Percentiles rank a stretch among this genome's conserved stretches.
These are phyloP conservation scores for Drosophila vallismaia DNA, from an alignment of 2,888 invertebrate genomes.

Conservation along the genomic window DNA sequence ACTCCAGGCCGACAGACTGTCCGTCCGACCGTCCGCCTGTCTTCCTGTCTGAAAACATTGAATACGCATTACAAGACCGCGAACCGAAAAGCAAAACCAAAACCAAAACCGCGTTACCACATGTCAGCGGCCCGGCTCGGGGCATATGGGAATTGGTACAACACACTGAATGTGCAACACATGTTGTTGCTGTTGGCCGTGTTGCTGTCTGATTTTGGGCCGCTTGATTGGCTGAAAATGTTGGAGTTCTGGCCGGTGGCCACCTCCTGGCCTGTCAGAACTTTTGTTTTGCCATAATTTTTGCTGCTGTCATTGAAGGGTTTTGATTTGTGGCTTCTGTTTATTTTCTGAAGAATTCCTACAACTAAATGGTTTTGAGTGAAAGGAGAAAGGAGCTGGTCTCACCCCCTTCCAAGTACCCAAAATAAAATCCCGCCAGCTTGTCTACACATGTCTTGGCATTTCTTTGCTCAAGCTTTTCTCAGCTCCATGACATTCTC, in stretches of 20 bases:
- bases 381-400: constrained; percentile 29
- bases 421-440: constrained; percentile 30
- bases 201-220: constrained; percentile 63
- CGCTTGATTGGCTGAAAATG: constrained; percentile 76
- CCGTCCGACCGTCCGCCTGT: constrained; percentile 13
- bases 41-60: constrained; percentile 72
- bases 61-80: constrained; percentile 80
- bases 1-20: constrained; percentile 33
- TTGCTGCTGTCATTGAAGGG: constrained; percentile 68
- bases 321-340: constrained; percentile 60
- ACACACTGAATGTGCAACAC: constrained; percentile 69
- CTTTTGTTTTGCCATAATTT: constrained; percentile 73
- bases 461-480: constrained; percentile 38
- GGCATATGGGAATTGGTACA: constrained; percentile 45
- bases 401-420: background rate
- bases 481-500: constrained; percentile 18
- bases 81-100: constrained; percentile 50
- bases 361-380: constrained; percentile 6
- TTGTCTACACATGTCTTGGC: constrained; percentile 42
- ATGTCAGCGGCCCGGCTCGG: constrained; percentile 65
- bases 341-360: background rate
- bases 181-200: constrained; percentile 67
- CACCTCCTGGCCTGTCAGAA: constrained; percentile 32
- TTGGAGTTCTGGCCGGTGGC: constrained; percentile 23
- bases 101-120: constrained; percentile 77